Evolutionary conservation across 2,888 invertebrate genomes (phyloP).

Genomic region (Drosophila quasianomalipes): DNA sequence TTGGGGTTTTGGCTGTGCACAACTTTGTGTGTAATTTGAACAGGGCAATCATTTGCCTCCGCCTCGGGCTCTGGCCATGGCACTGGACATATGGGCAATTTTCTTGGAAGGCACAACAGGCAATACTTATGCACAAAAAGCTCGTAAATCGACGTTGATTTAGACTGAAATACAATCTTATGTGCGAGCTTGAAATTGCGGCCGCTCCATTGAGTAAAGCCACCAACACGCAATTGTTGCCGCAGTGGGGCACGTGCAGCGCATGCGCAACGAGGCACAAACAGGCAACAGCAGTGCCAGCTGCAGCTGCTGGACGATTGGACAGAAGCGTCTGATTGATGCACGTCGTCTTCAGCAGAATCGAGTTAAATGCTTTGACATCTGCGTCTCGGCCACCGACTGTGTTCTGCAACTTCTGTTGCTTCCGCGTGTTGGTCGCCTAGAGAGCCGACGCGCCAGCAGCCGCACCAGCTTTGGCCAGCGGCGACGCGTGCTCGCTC

Average conservation of each 20-base stretch:
- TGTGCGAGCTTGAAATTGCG: constrained; percentile 53
- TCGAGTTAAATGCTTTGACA: constrained; percentile 63
- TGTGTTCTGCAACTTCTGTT: constrained; percentile 38
- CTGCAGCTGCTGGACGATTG: constrained; percentile 31
- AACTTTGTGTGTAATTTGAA: constrained; percentile 79
- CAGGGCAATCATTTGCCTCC: constrained; percentile 57
- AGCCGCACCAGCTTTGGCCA: constrained; percentile 7
- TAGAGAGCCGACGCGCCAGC: constrained; percentile 49
- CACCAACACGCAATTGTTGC: constrained; percentile 51
- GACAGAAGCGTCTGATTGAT: constrained; percentile 66
- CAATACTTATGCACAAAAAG: constrained; percentile 55
- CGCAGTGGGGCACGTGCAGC: constrained; percentile 67
- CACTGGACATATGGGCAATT: constrained; percentile 36
- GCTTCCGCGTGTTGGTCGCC: constrained; percentile 78
- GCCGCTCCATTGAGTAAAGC: constrained; percentile 72
- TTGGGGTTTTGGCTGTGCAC: constrained; percentile 46
- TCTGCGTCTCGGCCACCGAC: constrained; percentile 64
- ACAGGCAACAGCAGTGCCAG: constrained; percentile 2
- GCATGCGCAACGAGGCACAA: constrained; percentile 62
- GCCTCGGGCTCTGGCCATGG: constrained; percentile 17
- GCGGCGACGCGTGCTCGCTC: constrained; percentile 70
- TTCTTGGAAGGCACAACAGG: constrained; percentile 62
- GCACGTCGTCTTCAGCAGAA: constrained; percentile 74
- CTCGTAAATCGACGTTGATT: constrained; percentile 79
- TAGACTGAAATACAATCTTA: constrained; percentile 72